A percentile compares a stretch with the other conserved stretches of the same genome.
These are phyloP conservation scores for Pocillopora meandrina DNA, from an alignment of 92 coral and sea anemone species.

Conservation along the genomic window DNA sequence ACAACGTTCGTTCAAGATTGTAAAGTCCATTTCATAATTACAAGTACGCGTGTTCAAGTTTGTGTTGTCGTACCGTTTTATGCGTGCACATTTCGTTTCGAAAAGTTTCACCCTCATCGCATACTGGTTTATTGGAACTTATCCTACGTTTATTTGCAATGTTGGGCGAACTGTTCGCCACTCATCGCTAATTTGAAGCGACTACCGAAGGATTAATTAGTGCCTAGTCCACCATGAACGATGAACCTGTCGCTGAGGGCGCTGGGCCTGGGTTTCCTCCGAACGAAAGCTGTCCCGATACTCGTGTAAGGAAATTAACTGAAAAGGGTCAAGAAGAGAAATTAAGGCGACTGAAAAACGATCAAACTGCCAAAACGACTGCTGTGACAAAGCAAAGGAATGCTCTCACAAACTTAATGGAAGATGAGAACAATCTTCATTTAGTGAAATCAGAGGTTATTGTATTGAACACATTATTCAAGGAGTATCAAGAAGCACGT, in stretches of 20 bases:
- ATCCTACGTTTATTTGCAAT: not conserved
- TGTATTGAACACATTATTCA: slow-evolving; percentile 36
- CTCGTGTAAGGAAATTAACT: slow-evolving; percentile 11
- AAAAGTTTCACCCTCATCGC: slow-evolving; percentile 13
- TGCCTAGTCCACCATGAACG: slow-evolving; percentile 23
- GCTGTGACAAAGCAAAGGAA: slow-evolving; percentile 61
- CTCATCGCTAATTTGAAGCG: not conserved
- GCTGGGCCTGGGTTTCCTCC: not conserved
- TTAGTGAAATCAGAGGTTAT: slow-evolving; percentile 53
- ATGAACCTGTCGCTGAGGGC: not conserved
- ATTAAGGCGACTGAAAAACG: slow-evolving; percentile 48
- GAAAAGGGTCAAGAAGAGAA: slow-evolving; percentile 31
- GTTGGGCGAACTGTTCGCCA: slow-evolving; percentile 3
- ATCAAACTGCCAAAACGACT: slow-evolving; percentile 42
- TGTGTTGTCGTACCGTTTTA: not conserved
- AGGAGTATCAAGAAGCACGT: slow-evolving; percentile 34
- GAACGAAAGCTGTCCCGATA: not conserved
- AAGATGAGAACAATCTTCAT: slow-evolving; percentile 37
- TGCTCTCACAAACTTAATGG: slow-evolving; percentile 45
- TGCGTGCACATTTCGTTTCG: slow-evolving; percentile 22
- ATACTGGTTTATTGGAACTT: not conserved
- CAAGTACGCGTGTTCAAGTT: not conserved
- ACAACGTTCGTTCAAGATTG: no score
- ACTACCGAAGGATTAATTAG: slow-evolving; percentile 1
- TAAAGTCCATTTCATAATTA: not conserved